phyloP scores from a whole-genome alignment of 1,140 invertebrate species.

The Yoshiicerus persimilis region DNA sequence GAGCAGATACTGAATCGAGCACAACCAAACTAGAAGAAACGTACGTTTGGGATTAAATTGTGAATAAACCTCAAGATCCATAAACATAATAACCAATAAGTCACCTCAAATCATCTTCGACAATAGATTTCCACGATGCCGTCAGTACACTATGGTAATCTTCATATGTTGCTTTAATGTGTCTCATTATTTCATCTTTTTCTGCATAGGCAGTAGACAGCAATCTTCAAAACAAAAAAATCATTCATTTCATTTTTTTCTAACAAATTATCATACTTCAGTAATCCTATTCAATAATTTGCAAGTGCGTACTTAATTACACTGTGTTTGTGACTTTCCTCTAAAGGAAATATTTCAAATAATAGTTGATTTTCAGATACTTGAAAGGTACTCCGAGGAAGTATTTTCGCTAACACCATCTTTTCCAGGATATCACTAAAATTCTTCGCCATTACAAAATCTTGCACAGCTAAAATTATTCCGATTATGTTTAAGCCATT shows the following conservation, averaged over 20 bases:
- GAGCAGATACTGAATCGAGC: neutral
- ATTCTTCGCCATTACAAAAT: neutral
- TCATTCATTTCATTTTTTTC: neutral
- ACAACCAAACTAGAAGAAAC: neutral
- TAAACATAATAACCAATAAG: no score
- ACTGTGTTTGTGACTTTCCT: neutral
- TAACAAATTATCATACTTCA: neutral
- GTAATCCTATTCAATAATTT: neutral
- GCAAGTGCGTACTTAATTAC: neutral
- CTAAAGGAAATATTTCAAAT: neutral
- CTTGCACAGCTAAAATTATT: neutral
- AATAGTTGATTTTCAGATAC: no score
- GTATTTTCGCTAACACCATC: neutral
- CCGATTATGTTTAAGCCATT: neutral
- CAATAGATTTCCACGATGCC: neutral
- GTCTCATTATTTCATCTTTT: neutral
- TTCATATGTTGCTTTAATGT: neutral
- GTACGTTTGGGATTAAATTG: neutral
- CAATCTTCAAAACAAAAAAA: neutral
- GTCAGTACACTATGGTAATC: neutral
- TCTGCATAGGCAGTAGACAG: neutral
- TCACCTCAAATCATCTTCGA: neutral
- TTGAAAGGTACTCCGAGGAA: neutral
- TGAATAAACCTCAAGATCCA: neutral
- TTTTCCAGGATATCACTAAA: neutral